Percentiles rank a stretch among this genome's conserved stretches.
These are phyloP conservation scores for Heteromyza rotundicornis DNA, from an alignment of 2,888 invertebrate species.

Conservation along the genomic window DNA sequence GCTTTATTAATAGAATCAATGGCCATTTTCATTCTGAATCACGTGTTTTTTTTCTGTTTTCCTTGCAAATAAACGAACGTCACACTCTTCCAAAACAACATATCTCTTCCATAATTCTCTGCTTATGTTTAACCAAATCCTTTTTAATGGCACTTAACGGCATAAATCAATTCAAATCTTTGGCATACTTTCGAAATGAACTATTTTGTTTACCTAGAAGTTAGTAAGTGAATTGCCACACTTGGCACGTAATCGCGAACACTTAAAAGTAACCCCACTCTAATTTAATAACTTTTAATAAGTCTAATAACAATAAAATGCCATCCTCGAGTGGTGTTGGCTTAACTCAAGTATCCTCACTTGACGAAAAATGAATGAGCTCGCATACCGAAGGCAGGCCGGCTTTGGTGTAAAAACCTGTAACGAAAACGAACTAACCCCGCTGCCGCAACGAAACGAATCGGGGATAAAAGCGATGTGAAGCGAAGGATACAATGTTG, in stretches of 20 bases:
- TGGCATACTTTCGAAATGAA: constrained; percentile 10
- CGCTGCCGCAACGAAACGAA: not conserved
- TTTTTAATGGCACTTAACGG: no score
- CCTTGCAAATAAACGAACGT: no score
- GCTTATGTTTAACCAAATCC: no score
- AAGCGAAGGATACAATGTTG: constrained; percentile 28
- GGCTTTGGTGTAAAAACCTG: not conserved
- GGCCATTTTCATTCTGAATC: no score
- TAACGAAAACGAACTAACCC: not conserved
- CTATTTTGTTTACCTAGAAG: not conserved
- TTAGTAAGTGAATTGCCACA: not conserved
- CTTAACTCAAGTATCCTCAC: constrained; percentile 28
- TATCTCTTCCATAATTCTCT: no score
- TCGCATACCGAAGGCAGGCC: not conserved
- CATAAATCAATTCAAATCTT: no score
- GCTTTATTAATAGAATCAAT: no score
- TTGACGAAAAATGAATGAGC: constrained; percentile 11
- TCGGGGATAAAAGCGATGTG: constrained; percentile 8
- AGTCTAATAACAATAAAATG: constrained; percentile 39
- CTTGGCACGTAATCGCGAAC: not conserved
- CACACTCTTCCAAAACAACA: no score
- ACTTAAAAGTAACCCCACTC: not conserved
- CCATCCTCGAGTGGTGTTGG: constrained; percentile 31
- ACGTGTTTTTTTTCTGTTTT: no score
- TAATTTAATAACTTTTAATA: constrained; percentile 41